These are phyloP conservation scores for Ceratosolen fusciceps DNA, from an alignment of 1,140 invertebrate genomes.

Conservation along the genomic window DNA sequence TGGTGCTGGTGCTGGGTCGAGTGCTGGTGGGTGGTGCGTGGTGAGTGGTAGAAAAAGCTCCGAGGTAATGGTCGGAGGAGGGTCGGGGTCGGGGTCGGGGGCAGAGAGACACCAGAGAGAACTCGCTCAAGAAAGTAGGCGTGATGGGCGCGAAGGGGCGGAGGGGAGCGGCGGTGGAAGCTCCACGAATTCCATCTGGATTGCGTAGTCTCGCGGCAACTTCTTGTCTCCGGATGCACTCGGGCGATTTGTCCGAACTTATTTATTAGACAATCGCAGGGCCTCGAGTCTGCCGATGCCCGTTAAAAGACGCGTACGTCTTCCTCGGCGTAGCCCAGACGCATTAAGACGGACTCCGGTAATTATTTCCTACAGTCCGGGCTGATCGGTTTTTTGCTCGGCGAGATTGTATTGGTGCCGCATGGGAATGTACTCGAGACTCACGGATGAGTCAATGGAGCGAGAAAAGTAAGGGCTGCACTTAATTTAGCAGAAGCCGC, in stretches of 20 bases:
- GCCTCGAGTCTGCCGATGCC: no score
- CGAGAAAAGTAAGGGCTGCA: slow-evolving; percentile 46
- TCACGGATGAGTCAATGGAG: slow-evolving; percentile 47
- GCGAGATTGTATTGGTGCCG: no score
- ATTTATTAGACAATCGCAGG: slow-evolving; percentile 6
- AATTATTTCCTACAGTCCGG: no score
- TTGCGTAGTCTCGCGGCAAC: slow-evolving; percentile 12
- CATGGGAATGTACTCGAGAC: slow-evolving; percentile 19
- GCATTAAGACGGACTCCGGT: slow-evolving; percentile 20
- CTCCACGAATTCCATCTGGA: slow-evolving; percentile 26
- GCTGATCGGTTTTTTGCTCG: no score
- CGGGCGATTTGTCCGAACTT: background rate
- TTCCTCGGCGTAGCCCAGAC: slow-evolving; percentile 8
- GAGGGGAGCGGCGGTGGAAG: no score
- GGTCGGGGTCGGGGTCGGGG: no score
- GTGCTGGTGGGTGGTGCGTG: no score
- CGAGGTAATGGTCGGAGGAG: slow-evolving; percentile 6
- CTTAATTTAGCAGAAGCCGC: slow-evolving; percentile 49
- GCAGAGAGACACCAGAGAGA: background rate
- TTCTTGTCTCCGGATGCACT: slow-evolving; percentile 10
- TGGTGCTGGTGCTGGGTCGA: no score
- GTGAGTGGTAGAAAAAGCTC: background rate
- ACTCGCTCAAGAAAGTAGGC: background rate
- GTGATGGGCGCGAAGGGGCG: no score
- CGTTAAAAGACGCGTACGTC: background rate